Evolutionary conservation across 2,113 vertebrate species (phyloP).

Genomic region (Nanorana parkeri): DNA sequence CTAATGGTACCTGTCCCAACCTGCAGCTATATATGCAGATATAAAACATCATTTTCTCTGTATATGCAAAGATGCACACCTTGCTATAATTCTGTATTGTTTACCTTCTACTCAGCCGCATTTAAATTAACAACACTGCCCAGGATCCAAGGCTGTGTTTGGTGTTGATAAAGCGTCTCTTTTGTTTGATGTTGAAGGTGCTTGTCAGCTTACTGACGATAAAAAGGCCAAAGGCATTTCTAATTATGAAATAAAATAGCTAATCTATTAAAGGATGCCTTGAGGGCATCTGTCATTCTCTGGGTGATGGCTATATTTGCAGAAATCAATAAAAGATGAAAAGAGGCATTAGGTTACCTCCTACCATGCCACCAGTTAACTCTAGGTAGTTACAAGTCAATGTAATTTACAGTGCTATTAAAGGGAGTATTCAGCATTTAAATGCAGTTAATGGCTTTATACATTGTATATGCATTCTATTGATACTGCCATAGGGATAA

Average conservation of each 20-base stretch:
- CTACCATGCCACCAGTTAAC: constrained; percentile 38
- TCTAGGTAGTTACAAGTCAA: constrained; percentile 31
- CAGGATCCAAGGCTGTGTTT: constrained; percentile 56
- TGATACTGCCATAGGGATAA: background rate
- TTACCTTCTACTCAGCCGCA: constrained; percentile 26
- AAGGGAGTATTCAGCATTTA: background rate
- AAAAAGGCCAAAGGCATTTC: constrained; percentile 62
- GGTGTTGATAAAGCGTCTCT: constrained; percentile 54
- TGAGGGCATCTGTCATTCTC: constrained; percentile 33
- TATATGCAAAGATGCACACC: constrained; percentile 14
- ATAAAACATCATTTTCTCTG: background rate
- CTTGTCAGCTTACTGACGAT: constrained; percentile 55
- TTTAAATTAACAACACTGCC: constrained; percentile 40
- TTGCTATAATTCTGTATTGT: constrained; percentile 39
- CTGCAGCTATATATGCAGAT: background rate
- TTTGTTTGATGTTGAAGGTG: constrained; percentile 63
- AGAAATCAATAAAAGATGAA: background rate
- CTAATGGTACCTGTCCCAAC: background rate
- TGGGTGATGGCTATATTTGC: constrained; percentile 41
- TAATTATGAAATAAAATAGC: constrained; percentile 63
- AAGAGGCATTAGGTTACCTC: constrained; percentile 8
- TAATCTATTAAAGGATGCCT: constrained; percentile 55
- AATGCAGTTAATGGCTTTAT: constrained; percentile 13
- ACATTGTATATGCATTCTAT: constrained; percentile 4
- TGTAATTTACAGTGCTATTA: constrained; percentile 46